Conservation (phyloP, 2,888 invertebrate genomes). For the Tetragonisca angustula region DNA sequence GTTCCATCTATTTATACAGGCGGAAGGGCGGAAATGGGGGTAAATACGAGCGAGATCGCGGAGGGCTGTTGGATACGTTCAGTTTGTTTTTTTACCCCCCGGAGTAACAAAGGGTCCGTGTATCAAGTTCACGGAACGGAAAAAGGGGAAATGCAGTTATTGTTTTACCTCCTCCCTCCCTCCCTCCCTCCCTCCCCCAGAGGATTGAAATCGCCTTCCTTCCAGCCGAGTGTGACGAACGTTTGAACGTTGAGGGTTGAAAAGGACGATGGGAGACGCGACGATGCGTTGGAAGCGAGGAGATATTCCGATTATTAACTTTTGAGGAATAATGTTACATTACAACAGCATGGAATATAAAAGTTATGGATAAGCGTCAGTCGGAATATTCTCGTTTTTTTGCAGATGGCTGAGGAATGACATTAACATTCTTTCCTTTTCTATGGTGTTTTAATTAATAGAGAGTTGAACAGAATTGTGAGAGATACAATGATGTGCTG, state of each 20-base stretch:
- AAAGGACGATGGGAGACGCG: background rate
- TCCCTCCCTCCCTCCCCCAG: background rate
- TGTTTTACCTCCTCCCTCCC: background rate
- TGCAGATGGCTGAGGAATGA: background rate
- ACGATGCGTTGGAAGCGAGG: background rate
- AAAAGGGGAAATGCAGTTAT: constrained; percentile 32
- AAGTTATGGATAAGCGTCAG: background rate
- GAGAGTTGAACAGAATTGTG: background rate
- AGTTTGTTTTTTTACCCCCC: constrained; percentile 25
- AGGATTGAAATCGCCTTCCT: constrained; percentile 40
- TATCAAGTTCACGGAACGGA: constrained; percentile 36
- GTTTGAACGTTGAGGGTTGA: constrained; percentile 7
- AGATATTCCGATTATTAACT: background rate
- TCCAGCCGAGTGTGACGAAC: constrained; percentile 10
- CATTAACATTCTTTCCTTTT: background rate
- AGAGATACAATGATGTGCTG: background rate
- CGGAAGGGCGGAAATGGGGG: constrained; percentile 28
- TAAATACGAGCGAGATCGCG: constrained; percentile 25
- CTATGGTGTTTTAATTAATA: too few relatives aligned
- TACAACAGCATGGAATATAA: too few relatives aligned
- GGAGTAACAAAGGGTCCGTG: constrained; percentile 20
- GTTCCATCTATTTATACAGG: constrained; percentile 27
- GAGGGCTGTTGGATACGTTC: constrained; percentile 21
- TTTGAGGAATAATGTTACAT: background rate
- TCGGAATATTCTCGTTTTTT: background rate